phyloP scores from a whole-genome alignment of 2,113 vertebrate genomes.

The Actinemys pallida region DNA sequence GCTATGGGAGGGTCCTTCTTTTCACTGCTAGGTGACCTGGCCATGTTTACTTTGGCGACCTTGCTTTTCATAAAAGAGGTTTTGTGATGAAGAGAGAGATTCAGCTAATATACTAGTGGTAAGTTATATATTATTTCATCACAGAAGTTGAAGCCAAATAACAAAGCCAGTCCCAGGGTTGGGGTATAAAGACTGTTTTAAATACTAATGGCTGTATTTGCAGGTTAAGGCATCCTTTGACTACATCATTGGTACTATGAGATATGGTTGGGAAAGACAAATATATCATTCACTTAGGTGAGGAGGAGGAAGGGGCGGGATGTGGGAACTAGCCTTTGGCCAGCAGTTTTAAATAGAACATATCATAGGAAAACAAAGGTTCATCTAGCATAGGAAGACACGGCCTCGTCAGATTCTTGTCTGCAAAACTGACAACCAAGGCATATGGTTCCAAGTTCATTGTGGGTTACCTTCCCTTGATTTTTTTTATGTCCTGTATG shows the following conservation, averaged over 20 bases:
- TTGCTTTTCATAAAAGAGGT: background rate
- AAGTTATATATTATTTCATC: background rate
- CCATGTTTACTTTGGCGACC: slow-evolving; percentile 21
- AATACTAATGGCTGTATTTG: background rate
- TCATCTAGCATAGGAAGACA: background rate
- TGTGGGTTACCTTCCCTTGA: background rate
- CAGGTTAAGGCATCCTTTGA: background rate
- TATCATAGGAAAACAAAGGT: background rate
- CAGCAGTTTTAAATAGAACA: background rate
- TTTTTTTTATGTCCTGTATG: slow-evolving; percentile 28
- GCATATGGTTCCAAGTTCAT: background rate
- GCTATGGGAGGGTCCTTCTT: background rate
- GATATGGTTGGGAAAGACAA: background rate
- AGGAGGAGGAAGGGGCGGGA: background rate
- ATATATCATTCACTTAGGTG: background rate
- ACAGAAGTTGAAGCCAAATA: background rate
- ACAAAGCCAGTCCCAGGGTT: background rate
- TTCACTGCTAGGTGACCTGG: slow-evolving; percentile 6
- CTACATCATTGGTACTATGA: background rate
- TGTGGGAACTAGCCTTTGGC: background rate
- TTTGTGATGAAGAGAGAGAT: slow-evolving; percentile 30
- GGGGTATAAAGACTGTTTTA: background rate
- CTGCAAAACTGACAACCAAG: background rate
- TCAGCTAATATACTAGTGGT: background rate
- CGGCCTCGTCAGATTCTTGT: background rate